Evolutionary conservation across 1,140 invertebrate species (phyloP).

Genomic region (Caerostris darwini): DNA sequence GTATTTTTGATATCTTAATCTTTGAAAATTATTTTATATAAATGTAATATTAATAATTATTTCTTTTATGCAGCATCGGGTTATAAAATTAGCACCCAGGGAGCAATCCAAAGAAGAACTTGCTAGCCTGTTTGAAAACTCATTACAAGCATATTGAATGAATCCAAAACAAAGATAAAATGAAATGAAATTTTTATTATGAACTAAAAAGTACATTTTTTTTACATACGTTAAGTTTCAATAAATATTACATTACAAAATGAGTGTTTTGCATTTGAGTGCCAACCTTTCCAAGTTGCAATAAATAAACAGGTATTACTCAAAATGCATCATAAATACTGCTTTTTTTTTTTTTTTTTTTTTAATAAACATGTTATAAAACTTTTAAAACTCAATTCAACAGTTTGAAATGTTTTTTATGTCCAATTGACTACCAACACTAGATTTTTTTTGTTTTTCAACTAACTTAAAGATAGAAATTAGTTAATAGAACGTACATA

Average conservation of each 20-base stretch:
- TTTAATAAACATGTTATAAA: conserved; percentile 26
- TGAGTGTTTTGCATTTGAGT: not conserved
- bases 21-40: no score
- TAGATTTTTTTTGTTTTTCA: not conserved
- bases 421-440: conserved; percentile 41
- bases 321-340: conserved; percentile 53
- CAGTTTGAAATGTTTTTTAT: conserved; percentile 33
- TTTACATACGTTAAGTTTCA: conserved; percentile 59
- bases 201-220: conserved; percentile 43
- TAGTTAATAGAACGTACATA: conserved; percentile 47
- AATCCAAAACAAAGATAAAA: not conserved
- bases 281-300: conserved; percentile 25
- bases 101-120: conserved; percentile 90
- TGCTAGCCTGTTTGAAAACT: conserved; percentile 88
- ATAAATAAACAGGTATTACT: conserved; percentile 69
- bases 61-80: conserved; percentile 85
- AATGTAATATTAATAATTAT: not conserved
- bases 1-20: no score
- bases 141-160: conserved; percentile 87
- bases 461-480: conserved; percentile 13
- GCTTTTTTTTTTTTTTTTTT: not conserved
- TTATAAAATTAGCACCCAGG: conserved; percentile 90
- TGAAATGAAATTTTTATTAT: conserved; percentile 54
- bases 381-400: conserved; percentile 35
- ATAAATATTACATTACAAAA: conserved; percentile 68